phyloP scores from a whole-genome alignment of 2,113 vertebrate species.

The Butorides virescens region DNA sequence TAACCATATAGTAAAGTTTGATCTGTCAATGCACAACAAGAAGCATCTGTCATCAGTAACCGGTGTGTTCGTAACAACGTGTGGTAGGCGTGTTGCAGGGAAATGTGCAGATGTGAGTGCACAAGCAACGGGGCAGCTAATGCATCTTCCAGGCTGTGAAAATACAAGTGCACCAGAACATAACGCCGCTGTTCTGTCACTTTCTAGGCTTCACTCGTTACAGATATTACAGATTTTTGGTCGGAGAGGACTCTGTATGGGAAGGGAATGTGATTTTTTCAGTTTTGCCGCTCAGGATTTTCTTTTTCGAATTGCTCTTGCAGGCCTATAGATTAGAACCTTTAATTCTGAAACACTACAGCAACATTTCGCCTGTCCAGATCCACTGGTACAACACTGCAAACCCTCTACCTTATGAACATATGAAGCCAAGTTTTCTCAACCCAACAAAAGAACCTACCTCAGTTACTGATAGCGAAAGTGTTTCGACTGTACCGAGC shows the following conservation, averaged over 20 bases:
- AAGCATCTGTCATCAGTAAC: background rate
- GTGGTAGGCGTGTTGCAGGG: background rate
- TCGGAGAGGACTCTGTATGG: background rate
- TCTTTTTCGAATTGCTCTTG: background rate
- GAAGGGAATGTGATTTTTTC: background rate
- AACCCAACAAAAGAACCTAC: conserved; percentile 89
- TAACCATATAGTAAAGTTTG: background rate
- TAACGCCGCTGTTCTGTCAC: background rate
- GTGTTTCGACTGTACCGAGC: conserved; percentile 83
- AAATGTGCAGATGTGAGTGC: background rate
- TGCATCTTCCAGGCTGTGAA: background rate
- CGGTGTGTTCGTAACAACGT: accelerated
- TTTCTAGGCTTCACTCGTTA: background rate
- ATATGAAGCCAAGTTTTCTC: conserved; percentile 88
- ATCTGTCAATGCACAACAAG: background rate
- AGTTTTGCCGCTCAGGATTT: background rate
- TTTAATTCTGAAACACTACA: conserved; percentile 95
- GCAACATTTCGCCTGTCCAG: conserved; percentile 92
- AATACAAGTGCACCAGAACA: background rate
- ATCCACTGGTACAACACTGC: conserved; percentile 96
- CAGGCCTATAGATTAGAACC: conserved; percentile 97
- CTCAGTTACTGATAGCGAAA: conserved; percentile 85
- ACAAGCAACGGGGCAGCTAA: background rate
- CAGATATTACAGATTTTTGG: background rate
- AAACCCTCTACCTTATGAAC: conserved; percentile 88